phyloP scores from a whole-genome alignment of 2,113 vertebrate species.

The Xiphias gladius region DNA sequence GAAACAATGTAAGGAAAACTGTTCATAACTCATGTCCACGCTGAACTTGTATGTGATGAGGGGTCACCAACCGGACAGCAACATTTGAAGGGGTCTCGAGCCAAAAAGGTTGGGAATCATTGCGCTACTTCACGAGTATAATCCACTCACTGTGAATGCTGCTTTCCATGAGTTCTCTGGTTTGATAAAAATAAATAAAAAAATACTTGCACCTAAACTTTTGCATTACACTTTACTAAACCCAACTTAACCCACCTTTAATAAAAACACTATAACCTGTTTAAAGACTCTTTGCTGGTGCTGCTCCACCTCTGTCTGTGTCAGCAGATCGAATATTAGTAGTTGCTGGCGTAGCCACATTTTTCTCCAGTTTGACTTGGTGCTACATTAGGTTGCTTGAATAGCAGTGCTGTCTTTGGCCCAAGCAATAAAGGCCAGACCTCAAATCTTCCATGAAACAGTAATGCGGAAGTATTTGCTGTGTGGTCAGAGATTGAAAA shows the following conservation, averaged over 20 bases:
- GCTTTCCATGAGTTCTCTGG: too few relatives aligned
- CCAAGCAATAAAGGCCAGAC: background rate
- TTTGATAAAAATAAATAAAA: background rate
- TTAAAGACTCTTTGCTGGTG: background rate
- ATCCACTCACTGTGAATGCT: background rate
- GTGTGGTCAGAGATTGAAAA: conserved; percentile 2
- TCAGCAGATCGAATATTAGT: background rate
- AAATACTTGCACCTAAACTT: background rate
- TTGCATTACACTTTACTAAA: background rate
- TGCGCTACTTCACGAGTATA: background rate
- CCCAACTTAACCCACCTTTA: background rate
- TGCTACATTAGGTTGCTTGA: background rate
- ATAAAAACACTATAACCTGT: background rate
- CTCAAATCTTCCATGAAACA: conserved; percentile 11
- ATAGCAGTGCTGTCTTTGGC: background rate
- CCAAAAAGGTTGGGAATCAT: background rate
- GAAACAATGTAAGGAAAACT: background rate
- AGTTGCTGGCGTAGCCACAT: background rate
- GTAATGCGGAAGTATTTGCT: background rate
- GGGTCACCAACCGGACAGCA: background rate
- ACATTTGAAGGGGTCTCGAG: background rate
- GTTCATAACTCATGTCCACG: background rate
- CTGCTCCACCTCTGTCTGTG: background rate
- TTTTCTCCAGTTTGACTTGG: background rate
- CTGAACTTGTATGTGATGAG: background rate